Conservation (phyloP, 2,888 invertebrate genomes). For the Microctonus hyperodae region DNA sequence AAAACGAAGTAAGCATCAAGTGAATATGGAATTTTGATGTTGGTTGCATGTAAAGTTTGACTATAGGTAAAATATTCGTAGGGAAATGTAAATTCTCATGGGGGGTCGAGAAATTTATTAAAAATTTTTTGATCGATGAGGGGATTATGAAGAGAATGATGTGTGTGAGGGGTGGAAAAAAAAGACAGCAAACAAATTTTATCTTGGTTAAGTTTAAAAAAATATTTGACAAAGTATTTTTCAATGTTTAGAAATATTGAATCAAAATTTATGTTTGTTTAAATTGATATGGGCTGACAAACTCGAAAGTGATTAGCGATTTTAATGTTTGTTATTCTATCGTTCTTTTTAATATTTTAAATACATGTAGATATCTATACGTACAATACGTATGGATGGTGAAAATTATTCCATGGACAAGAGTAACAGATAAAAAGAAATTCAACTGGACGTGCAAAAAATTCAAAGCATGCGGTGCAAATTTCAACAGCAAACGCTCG, state of each 20-base stretch:
- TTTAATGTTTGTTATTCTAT: neutral
- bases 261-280: neutral
- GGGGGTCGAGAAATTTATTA: neutral
- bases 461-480: constrained; percentile 26
- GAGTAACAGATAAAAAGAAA: constrained; percentile 4
- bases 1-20: neutral
- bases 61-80: neutral
- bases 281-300: neutral
- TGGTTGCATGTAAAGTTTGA: neutral
- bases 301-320: neutral
- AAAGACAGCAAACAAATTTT: neutral
- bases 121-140: constrained; percentile 8
- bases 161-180: neutral
- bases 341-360: neutral
- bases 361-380: neutral
- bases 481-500: constrained; percentile 17
- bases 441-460: constrained; percentile 25
- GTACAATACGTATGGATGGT: neutral
- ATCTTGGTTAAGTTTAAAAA: neutral
- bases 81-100: neutral
- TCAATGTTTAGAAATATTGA: neutral
- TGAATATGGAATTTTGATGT: neutral
- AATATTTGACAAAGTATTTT: neutral
- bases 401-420: constrained; percentile 14
- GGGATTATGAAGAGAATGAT: neutral